Conservation (phyloP, 1,140 invertebrate species). For the Nasonia vitripennis region DNA sequence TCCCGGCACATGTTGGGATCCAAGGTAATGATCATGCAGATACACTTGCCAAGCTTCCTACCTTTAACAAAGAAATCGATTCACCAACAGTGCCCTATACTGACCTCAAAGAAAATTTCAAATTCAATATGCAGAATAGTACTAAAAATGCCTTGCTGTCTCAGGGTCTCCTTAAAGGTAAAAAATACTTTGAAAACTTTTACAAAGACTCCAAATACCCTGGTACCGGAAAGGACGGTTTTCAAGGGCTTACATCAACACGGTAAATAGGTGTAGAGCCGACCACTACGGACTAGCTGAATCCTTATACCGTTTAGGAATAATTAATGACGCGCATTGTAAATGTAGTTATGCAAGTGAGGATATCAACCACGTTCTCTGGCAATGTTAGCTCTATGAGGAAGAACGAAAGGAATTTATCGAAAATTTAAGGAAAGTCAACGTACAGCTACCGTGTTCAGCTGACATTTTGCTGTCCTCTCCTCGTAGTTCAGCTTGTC, state of each 20-base stretch:
- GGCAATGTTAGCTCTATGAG: not conserved
- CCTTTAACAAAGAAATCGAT: not conserved
- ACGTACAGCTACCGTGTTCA: not conserved
- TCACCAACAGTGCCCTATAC: not conserved
- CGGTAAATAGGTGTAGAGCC: not conserved
- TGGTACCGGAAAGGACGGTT: not conserved
- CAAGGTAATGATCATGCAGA: not conserved
- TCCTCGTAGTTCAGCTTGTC: not conserved
- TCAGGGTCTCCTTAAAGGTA: not conserved
- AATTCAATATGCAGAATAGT: not conserved
- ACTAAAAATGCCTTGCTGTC: not conserved
- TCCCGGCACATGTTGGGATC: conserved; percentile 7
- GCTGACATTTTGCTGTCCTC: not conserved
- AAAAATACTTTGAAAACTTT: conserved; percentile 1
- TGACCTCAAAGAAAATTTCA: not conserved
- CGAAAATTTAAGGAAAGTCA: not conserved
- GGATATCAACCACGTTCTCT: not conserved
- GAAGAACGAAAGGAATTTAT: not conserved
- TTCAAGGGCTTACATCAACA: not conserved
- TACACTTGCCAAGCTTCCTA: not conserved
- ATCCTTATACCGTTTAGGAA: not conserved
- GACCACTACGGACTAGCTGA: not conserved
- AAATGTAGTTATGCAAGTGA: not conserved
- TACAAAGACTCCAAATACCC: not conserved
- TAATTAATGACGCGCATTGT: not conserved